phyloP scores from a whole-genome alignment of 2,888 invertebrate species.

The Agriotes lineatus region DNA sequence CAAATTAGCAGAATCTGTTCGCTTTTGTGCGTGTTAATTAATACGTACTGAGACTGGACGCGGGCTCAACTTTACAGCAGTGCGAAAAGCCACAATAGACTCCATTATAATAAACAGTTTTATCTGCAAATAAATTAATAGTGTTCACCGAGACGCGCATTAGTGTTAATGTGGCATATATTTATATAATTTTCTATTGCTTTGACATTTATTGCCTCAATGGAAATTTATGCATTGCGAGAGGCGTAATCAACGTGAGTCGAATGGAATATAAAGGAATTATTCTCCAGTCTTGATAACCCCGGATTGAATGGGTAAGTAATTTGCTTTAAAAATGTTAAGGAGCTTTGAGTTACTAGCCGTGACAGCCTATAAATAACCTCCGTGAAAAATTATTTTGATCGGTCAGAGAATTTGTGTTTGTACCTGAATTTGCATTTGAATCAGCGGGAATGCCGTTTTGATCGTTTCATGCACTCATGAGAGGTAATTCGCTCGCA shows the following conservation, averaged over 20 bases:
- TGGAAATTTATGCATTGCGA: constrained; percentile 6
- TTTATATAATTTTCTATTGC: constrained; percentile 14
- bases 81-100: not conserved
- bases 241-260: constrained; percentile 3
- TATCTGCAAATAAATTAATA: not conserved
- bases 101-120: not conserved
- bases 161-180: constrained; percentile 9
- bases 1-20: not conserved
- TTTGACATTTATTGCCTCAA: constrained; percentile 8
- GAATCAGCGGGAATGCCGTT: too few relatives aligned
- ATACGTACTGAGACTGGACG: not conserved
- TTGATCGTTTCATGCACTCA: too few relatives aligned
- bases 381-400: not conserved
- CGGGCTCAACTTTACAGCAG: not conserved
- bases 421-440: too few relatives aligned
- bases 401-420: not conserved
- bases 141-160: not conserved
- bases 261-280: constrained; percentile 21
- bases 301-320: constrained; percentile 16
- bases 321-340: not conserved
- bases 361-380: not conserved
- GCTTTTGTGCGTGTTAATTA: not conserved
- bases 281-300: not conserved
- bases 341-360: too few relatives aligned
- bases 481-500: too few relatives aligned